Conservation (phyloP, 1,140 invertebrate genomes). For the Orius insidiosus region DNA sequence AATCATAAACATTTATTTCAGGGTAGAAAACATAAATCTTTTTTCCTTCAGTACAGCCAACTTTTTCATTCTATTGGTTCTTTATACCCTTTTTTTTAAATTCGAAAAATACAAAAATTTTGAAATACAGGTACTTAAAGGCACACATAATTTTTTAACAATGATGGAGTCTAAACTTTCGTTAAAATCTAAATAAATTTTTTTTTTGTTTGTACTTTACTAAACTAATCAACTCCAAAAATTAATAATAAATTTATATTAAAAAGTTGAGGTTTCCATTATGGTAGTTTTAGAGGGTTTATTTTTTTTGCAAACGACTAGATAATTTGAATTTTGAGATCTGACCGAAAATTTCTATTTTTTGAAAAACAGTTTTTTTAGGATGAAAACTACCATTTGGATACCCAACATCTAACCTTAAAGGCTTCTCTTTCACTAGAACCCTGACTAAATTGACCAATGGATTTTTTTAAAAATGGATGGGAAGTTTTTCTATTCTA, state of each 20-base stretch:
- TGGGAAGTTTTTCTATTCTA: slow-evolving; percentile 4
- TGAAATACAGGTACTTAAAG: slow-evolving; percentile 1
- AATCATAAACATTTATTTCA: slow-evolving; percentile 1
- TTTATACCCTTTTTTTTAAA: slow-evolving; percentile 1
- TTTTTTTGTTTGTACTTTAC: neutral
- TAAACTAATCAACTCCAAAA: neutral
- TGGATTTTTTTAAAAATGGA: slow-evolving; percentile 7
- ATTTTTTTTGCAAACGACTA: no score
- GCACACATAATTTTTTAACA: neutral
- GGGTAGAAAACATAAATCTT: neutral
- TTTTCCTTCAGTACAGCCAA: neutral
- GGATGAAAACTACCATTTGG: slow-evolving; percentile 12
- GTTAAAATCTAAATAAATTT: neutral
- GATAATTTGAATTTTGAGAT: no score
- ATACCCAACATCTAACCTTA: slow-evolving; percentile 4
- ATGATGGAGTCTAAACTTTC: neutral
- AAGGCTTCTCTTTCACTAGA: slow-evolving; percentile 15
- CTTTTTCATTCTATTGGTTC: neutral
- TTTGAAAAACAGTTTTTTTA: no score
- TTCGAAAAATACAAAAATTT: slow-evolving; percentile 1
- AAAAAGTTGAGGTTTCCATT: neutral
- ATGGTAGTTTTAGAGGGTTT: neutral
- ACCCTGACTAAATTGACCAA: slow-evolving; percentile 15
- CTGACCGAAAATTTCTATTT: no score
- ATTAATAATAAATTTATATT: neutral